phyloP scores from a whole-genome alignment of 2,113 vertebrate genomes.

The Poecilia latipinna region DNA sequence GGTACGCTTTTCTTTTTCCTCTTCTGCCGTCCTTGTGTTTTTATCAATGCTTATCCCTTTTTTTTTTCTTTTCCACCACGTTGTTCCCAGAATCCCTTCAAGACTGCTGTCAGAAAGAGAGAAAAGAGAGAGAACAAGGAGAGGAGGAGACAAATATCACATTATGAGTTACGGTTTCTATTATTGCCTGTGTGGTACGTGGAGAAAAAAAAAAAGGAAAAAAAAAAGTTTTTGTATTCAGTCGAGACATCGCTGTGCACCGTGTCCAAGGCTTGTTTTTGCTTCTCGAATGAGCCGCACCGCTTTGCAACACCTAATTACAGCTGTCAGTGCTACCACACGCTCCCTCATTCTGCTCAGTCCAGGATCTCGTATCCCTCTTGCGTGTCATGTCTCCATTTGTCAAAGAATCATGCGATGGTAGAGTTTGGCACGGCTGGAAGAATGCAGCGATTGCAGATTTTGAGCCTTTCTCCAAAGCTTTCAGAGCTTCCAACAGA shows the following conservation, averaged over 20 bases:
- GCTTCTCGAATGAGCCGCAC: conserved; percentile 22
- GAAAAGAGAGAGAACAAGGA: background rate
- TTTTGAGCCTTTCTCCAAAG: conserved; percentile 24
- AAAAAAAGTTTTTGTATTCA: conserved; percentile 4
- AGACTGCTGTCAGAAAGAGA: conserved; percentile 20
- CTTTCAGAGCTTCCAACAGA: conserved; percentile 70
- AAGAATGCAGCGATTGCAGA: conserved; percentile 39
- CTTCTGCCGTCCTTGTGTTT: conserved; percentile 18
- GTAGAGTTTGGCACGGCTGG: conserved; percentile 27
- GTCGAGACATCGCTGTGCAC: background rate
- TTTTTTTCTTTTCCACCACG: conserved; percentile 4
- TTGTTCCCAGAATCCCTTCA: conserved; percentile 16
- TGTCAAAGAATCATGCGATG: conserved; percentile 45
- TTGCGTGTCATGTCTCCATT: conserved; percentile 42
- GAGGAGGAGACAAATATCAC: conserved; percentile 17
- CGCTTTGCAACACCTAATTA: conserved; percentile 43
- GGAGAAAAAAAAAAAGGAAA: conserved; percentile 9
- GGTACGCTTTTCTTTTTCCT: conserved; percentile 57
- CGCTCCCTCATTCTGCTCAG: conserved; percentile 5
- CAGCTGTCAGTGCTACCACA: conserved; percentile 22
- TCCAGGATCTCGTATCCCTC: conserved; percentile 30
- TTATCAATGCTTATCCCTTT: conserved; percentile 8
- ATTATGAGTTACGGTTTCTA: conserved; percentile 19
- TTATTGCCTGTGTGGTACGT: background rate
- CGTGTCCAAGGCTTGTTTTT: conserved; percentile 13